phyloP scores from a whole-genome alignment of 2,797 vertebrate genomes.

The Lepus townsendii region DNA sequence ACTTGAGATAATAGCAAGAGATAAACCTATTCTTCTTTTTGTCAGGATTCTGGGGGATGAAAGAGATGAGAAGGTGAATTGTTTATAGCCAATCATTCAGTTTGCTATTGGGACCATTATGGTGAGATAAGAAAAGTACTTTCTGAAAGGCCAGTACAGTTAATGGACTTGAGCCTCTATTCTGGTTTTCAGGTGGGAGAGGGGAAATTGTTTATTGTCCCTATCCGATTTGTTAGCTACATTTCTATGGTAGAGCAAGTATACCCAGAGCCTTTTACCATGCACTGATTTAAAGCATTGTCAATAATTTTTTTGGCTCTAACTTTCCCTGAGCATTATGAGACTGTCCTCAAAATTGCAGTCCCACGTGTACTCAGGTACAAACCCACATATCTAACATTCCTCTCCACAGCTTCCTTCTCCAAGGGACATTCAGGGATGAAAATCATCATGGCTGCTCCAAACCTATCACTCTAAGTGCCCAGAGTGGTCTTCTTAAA shows the following conservation, averaged over 20 bases:
- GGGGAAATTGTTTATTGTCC: not conserved
- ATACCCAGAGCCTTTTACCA: not conserved
- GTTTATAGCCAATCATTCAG: not conserved
- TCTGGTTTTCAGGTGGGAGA: not conserved
- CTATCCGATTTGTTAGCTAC: not conserved
- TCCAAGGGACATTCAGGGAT: not conserved
- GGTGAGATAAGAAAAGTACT: slow-evolving; percentile 33
- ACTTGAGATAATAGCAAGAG: slow-evolving; percentile 21
- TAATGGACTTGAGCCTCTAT: not conserved
- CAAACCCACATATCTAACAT: not conserved
- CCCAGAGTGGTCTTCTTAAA: slow-evolving; percentile 31
- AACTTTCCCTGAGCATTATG: not conserved
- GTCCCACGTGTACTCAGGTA: not conserved
- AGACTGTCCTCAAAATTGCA: not conserved
- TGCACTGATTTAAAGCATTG: not conserved
- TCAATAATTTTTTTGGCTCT: slow-evolving; percentile 6
- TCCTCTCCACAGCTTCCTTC: not conserved
- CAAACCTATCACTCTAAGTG: slow-evolving; percentile 45
- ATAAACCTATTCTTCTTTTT: slow-evolving; percentile 43
- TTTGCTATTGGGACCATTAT: not conserved
- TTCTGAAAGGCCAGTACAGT: slow-evolving; percentile 31
- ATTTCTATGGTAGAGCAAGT: not conserved
- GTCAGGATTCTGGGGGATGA: slow-evolving; percentile 33
- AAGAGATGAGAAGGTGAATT: slow-evolving; percentile 37
- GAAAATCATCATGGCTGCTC: not conserved